Evolutionary conservation across 2,888 invertebrate genomes (phyloP).

Genomic region (Sipunculus nudus): DNA sequence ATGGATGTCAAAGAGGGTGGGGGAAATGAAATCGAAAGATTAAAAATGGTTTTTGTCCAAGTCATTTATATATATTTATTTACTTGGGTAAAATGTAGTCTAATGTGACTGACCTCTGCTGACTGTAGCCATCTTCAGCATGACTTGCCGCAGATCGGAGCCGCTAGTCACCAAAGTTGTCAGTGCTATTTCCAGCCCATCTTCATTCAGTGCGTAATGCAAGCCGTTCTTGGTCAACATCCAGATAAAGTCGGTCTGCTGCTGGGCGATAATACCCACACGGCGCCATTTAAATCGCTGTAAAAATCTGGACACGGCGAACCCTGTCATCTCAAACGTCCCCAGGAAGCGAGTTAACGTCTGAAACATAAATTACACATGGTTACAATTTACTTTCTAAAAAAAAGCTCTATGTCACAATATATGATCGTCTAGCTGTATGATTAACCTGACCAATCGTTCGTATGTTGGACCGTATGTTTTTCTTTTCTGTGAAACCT

Average conservation of each 20-base stretch:
- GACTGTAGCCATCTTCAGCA: slow-evolving; percentile 23
- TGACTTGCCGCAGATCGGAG: slow-evolving; percentile 11
- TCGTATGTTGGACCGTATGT: background rate
- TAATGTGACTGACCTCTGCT: slow-evolving; percentile 38
- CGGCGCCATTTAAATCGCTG: slow-evolving; percentile 31
- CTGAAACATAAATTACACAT: slow-evolving; percentile 23
- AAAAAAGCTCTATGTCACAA: too few species aligned
- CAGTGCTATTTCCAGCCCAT: slow-evolving; percentile 15
- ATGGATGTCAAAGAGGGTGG: too few species aligned
- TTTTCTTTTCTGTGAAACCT: too few species aligned
- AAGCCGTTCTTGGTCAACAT: slow-evolving; percentile 30
- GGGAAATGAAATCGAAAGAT: background rate
- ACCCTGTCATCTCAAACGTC: slow-evolving; percentile 45
- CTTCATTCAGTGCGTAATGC: slow-evolving; percentile 6
- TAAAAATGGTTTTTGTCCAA: background rate
- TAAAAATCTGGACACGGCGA: slow-evolving; percentile 33
- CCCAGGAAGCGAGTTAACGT: slow-evolving; percentile 43
- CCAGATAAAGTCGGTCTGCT: slow-evolving; percentile 40
- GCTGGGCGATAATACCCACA: slow-evolving; percentile 36
- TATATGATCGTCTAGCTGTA: too few species aligned
- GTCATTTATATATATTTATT: background rate
- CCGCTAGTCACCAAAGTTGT: background rate
- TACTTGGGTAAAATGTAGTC: background rate
- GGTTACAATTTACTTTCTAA: too few species aligned
- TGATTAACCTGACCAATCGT: too few species aligned